Conservation (phyloP, 2,113 vertebrate genomes). For the Nothobranchius furzeri region DNA sequence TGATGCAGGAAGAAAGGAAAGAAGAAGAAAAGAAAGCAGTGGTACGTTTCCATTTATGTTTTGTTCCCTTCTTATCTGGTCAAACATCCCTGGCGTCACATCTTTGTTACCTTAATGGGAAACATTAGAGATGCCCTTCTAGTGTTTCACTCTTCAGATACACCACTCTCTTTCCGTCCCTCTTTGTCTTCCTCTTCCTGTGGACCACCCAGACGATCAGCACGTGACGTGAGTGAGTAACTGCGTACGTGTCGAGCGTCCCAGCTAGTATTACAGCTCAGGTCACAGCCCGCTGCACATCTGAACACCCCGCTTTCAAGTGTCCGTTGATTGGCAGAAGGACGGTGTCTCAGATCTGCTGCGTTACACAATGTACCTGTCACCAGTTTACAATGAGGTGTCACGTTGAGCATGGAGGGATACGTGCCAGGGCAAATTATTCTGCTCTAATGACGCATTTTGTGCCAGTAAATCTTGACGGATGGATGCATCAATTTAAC, state of each 20-base stretch:
- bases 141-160: conserved; percentile 59
- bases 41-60: conserved; percentile 59
- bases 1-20: conserved; percentile 20
- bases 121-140: conserved; percentile 67
- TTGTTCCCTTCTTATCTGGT: conserved; percentile 63
- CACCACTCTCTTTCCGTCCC: conserved; percentile 41
- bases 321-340: conserved; percentile 60
- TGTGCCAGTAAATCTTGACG: conserved; percentile 5
- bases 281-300: conserved; percentile 64
- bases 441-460: background rate
- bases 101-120: conserved; percentile 69
- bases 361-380: conserved; percentile 40
- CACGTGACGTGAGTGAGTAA: conserved; percentile 36
- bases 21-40: conserved; percentile 5
- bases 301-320: conserved; percentile 61
- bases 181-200: conserved; percentile 29
- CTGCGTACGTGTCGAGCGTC: conserved; percentile 36
- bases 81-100: conserved; percentile 55
- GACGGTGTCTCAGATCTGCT: conserved; percentile 44
- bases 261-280: conserved; percentile 56
- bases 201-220: conserved; percentile 45
- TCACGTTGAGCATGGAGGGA: conserved; percentile 11
- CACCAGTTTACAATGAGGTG: conserved; percentile 42
- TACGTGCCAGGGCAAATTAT: background rate
- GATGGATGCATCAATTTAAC: conserved; percentile 38